These are phyloP conservation scores for Halichondria panicea DNA, from an alignment of 37 sponge, comb jelly and placozoan genomes.

Conservation along the genomic window DNA sequence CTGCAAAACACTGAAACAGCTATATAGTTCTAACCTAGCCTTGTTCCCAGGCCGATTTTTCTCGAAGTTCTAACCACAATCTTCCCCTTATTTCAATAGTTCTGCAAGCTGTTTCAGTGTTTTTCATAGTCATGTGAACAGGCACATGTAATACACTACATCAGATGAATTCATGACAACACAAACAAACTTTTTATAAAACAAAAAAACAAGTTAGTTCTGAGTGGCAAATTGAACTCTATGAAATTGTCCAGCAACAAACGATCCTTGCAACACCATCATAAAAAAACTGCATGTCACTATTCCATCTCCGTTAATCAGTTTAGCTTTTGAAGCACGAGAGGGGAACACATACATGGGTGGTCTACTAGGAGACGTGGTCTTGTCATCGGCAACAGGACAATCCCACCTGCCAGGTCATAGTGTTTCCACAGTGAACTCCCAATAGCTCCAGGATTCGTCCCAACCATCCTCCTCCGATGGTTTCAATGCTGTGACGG, in stretches of 20 bases:
- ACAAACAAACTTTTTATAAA: too few relatives aligned
- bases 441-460: constrained; percentile 25
- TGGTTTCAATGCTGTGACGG: background rate
- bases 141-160: too few relatives aligned
- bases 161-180: too few relatives aligned
- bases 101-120: too few relatives aligned
- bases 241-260: constrained; percentile 17
- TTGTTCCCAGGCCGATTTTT: too few relatives aligned
- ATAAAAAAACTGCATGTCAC: constrained; percentile 55
- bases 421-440: constrained; percentile 13
- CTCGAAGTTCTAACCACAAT: too few relatives aligned
- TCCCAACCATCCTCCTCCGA: background rate
- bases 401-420: constrained; percentile 24
- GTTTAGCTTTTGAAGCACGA: background rate
- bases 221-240: constrained; percentile 14
- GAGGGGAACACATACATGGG: constrained; percentile 61
- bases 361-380: constrained; percentile 39
- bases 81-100: too few relatives aligned
- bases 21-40: too few relatives aligned
- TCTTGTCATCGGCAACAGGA: constrained; percentile 20
- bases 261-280: constrained; percentile 30
- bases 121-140: too few relatives aligned
- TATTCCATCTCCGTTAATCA: constrained; percentile 47
- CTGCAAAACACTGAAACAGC: too few relatives aligned
- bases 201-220: too few relatives aligned